These are phyloP conservation scores for Rhadina sibilatrix DNA, from an alignment of 2,113 vertebrate genomes.

Conservation along the genomic window DNA sequence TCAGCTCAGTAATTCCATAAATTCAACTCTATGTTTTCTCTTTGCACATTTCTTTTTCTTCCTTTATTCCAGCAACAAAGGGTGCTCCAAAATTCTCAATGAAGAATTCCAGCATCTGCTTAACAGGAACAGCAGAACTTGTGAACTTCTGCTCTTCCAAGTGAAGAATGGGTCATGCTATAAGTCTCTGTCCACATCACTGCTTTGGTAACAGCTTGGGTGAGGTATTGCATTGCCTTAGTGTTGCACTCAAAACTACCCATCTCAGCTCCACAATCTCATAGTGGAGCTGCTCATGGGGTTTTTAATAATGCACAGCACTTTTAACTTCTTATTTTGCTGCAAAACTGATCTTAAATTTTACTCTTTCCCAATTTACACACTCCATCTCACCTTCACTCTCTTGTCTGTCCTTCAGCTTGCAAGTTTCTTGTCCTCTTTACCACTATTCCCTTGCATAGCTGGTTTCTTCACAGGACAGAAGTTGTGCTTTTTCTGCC, in stretches of 20 bases:
- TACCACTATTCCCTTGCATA: neutral
- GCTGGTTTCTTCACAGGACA: neutral
- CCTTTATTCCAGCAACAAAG: neutral
- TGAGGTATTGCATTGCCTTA: neutral
- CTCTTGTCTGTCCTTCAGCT: neutral
- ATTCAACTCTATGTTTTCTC: neutral
- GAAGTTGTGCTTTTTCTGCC: neutral
- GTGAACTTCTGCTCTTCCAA: neutral
- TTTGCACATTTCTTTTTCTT: neutral
- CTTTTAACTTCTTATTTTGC: neutral
- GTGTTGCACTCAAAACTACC: neutral
- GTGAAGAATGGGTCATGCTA: neutral
- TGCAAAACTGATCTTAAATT: neutral
- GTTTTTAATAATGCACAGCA: neutral
- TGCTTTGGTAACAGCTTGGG: neutral
- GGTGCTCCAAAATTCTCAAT: neutral
- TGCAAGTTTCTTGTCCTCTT: neutral
- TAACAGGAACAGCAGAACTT: neutral
- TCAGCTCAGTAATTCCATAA: neutral
- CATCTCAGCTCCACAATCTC: neutral
- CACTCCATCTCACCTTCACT: neutral
- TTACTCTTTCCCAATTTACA: neutral
- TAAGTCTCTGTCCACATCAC: neutral
- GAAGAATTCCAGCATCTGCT: neutral
- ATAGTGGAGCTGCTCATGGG: fast-evolving